A percentile compares a stretch with the other conserved stretches of the same genome.
Evolutionary conservation across 2,113 vertebrate genomes (phyloP).

Genomic region (Triplophysa siluroides): DNA sequence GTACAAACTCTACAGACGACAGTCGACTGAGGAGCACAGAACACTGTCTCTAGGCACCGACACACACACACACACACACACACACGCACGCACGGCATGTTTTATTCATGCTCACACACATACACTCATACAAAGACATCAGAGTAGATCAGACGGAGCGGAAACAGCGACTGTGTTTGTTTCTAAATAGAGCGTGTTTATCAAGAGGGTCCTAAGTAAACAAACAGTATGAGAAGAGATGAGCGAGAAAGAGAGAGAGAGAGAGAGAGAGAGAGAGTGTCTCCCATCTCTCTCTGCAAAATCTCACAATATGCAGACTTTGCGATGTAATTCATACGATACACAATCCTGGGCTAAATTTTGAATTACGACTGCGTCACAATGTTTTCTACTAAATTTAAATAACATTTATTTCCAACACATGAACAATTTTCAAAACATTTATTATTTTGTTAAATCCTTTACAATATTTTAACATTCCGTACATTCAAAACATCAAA

Average conservation of each 20-base stretch:
- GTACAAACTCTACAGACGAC: slow-evolving; percentile 56
- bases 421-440: too few relatives aligned
- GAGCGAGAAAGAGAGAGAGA: not conserved
- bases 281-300: too few relatives aligned
- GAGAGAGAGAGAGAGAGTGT: not conserved
- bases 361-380: too few relatives aligned
- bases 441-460: too few relatives aligned
- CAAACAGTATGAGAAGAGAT: slow-evolving; percentile 52
- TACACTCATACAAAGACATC: slow-evolving; percentile 29
- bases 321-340: too few relatives aligned
- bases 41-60: slow-evolving; percentile 37
- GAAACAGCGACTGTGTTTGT: slow-evolving; percentile 52
- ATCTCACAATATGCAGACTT: too few relatives aligned
- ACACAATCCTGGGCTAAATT: too few relatives aligned
- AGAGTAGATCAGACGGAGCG: slow-evolving; percentile 28
- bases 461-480: too few relatives aligned
- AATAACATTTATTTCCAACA: too few relatives aligned
- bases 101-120: slow-evolving; percentile 35
- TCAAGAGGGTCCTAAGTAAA: slow-evolving; percentile 50
- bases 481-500: too few relatives aligned
- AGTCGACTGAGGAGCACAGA: slow-evolving; percentile 48
- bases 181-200: slow-evolving; percentile 62
- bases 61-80: slow-evolving; percentile 38
- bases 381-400: too few relatives aligned
- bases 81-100: slow-evolving; percentile 30